These are phyloP conservation scores for Steatornis caripensis DNA, from an alignment of 2,113 vertebrate species.

Conservation along the genomic window DNA sequence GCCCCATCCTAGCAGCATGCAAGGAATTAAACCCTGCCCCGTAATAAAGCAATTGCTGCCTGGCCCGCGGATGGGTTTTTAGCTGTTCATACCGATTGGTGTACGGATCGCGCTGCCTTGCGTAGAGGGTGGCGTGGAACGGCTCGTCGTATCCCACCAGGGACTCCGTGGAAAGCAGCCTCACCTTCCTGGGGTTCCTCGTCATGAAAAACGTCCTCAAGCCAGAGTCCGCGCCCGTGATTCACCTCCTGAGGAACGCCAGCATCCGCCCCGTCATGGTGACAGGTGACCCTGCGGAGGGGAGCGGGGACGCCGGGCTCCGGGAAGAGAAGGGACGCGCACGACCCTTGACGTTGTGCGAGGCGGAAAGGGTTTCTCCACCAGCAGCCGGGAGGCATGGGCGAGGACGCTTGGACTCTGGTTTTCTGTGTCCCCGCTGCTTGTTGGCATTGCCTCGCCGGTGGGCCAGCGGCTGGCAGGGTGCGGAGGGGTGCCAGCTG, in stretches of 20 bases:
- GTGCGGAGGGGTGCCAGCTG: accelerated
- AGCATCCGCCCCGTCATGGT: slow-evolving; percentile 87
- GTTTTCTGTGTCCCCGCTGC: background rate
- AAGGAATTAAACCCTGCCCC: too few relatives aligned
- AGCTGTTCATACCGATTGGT: too few relatives aligned
- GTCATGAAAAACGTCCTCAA: slow-evolving; percentile 92
- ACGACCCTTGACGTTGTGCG: accelerated
- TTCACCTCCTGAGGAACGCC: slow-evolving; percentile 76
- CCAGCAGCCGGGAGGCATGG: too few relatives aligned
- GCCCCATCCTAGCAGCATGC: too few relatives aligned
- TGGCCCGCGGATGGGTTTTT: too few relatives aligned
- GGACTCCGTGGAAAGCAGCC: slow-evolving; percentile 74
- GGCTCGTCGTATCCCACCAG: slow-evolving; percentile 40
- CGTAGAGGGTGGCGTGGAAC: too few relatives aligned
- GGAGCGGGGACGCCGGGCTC: accelerated
- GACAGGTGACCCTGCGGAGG: slow-evolving; percentile 73
- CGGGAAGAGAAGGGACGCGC: accelerated
- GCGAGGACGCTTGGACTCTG: accelerated
- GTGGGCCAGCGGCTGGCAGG: accelerated
- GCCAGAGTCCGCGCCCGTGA: slow-evolving; percentile 76
- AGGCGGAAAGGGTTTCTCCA: background rate
- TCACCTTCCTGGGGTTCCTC: slow-evolving; percentile 87
- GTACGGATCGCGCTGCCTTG: too few relatives aligned
- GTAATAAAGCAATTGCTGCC: too few relatives aligned
- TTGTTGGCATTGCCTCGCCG: accelerated